Evolutionary conservation across 2,888 invertebrate genomes (phyloP), one percentile per base, ranked within the genome.

Genomic region (Drosophila kuntzei): DNA sequence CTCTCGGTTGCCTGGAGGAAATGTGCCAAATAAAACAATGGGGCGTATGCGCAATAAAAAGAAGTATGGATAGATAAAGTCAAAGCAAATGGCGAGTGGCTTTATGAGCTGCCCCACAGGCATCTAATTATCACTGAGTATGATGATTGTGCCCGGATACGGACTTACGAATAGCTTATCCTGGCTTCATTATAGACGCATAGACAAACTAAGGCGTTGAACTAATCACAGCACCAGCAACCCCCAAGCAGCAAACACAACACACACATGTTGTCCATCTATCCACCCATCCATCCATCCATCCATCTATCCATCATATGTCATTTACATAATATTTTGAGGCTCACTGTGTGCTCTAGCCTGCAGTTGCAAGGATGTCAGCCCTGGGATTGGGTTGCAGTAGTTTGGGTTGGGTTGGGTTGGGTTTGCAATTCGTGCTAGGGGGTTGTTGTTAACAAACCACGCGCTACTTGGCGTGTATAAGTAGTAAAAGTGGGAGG

Each of bases 241-340:
- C n/a, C 11, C 25, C 32, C 43, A 39, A 59, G 20, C 51, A 39
- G 47, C 25, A 32, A 39, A 3, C 37, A 3, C 37, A 20, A 43
- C 14, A 25, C 36, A 44, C 34, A 18, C 16, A 29, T 18, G 29
- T 12, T 44, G 22, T 50, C 51, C 47, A 58, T 18, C 16, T 51
- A 47, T 18, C 27, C 46, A 36, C n/a, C 20, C 51, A 54, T 3
- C 27, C 46, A 36, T 16, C 20, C 51, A 54, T 3, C 22, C 36
- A 34, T 49, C 59, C 72, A 76, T 54, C 71, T 72, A 84, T 84
- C 79, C 75, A 82, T 84, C 79, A 69, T 76, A 77, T 71, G 79
- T 78, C 82, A 82, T 81, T 84, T 64, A 37, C 59, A 61, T 76
- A 46, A 68, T 67, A 58, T 53, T 67, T 53, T 57, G 61, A 63